Evolutionary conservation across 2,888 invertebrate genomes (phyloP).

Genomic region (Cataglyphis albicans): DNA sequence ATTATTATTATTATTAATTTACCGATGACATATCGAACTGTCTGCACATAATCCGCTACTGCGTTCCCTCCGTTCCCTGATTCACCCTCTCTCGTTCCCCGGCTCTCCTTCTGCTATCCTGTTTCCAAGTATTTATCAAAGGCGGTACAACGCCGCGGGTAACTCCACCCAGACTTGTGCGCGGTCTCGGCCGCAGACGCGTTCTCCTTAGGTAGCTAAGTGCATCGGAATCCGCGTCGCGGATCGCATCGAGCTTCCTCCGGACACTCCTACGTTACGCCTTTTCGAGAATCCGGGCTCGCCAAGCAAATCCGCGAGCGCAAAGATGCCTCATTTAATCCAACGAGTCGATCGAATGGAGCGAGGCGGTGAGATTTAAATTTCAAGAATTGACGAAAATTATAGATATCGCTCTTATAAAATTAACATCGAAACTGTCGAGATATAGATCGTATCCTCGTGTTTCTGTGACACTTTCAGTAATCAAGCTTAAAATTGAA

Average conservation of each 20-base stretch:
- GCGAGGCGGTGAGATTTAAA: background rate
- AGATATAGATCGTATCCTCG: background rate
- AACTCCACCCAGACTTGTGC: conserved; percentile 79
- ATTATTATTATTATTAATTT: background rate
- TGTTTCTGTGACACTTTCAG: background rate
- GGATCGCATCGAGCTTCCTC: conserved; percentile 13
- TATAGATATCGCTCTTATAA: background rate
- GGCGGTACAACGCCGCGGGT: conserved; percentile 82
- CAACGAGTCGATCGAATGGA: background rate
- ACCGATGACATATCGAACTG: background rate
- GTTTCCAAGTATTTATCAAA: conserved; percentile 83
- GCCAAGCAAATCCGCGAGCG: background rate
- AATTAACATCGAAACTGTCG: background rate
- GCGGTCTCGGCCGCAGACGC: conserved; percentile 39
- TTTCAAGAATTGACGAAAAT: background rate
- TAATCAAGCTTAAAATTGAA: conserved; percentile 10
- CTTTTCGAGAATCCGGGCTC: conserved; percentile 27
- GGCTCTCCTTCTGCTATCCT: conserved; percentile 76
- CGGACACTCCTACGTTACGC: conserved; percentile 60
- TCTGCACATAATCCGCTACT: background rate
- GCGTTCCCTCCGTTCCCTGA: conserved; percentile 6
- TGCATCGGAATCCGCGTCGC: conserved; percentile 21
- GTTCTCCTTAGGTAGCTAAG: conserved; percentile 51
- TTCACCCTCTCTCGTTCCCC: conserved; percentile 18
- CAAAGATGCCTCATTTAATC: background rate